These are phyloP conservation scores for Diceros bicornis DNA, from an alignment of 2,797 vertebrate species.

Conservation along the genomic window DNA sequence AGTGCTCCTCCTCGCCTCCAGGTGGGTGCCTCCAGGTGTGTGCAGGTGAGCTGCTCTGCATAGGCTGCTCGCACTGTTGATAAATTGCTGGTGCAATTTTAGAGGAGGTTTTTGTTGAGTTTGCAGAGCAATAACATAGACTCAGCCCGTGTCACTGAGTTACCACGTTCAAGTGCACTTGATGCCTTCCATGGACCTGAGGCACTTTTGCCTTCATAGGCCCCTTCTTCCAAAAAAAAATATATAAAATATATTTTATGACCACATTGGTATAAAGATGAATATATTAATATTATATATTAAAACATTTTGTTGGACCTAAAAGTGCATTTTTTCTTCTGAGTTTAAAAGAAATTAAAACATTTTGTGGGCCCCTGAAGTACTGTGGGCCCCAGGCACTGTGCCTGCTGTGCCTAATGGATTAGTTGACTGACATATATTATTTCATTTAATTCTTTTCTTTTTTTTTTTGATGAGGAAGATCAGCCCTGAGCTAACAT, in stretches of 20 bases:
- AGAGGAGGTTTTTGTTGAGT: not conserved
- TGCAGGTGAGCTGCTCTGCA: not conserved
- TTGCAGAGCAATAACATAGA: not conserved
- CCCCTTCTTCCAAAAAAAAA: not conserved
- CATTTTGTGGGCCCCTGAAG: not conserved
- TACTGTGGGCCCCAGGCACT: not conserved
- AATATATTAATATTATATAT: not conserved
- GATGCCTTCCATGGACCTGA: not conserved
- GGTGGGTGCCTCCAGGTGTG: not conserved
- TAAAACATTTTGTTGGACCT: not conserved
- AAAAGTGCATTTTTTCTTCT: not conserved
- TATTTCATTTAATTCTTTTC: constrained; percentile 2
- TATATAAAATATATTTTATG: not conserved
- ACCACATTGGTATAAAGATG: not conserved
- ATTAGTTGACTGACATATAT: not conserved
- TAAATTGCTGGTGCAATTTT: not conserved
- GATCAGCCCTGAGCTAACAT: no score
- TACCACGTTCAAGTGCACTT: not conserved
- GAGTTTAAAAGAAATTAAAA: constrained; percentile 2
- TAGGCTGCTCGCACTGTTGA: not conserved
- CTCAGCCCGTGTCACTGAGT: not conserved
- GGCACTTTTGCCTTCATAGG: not conserved
- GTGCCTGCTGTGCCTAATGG: not conserved
- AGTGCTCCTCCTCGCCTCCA: not conserved
- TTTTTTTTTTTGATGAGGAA: no score